Percentiles rank a stretch among this genome's conserved stretches.
These are phyloP conservation scores for Ornithoptera priamus DNA, from an alignment of 2,888 invertebrate genomes.

Conservation along the genomic window DNA sequence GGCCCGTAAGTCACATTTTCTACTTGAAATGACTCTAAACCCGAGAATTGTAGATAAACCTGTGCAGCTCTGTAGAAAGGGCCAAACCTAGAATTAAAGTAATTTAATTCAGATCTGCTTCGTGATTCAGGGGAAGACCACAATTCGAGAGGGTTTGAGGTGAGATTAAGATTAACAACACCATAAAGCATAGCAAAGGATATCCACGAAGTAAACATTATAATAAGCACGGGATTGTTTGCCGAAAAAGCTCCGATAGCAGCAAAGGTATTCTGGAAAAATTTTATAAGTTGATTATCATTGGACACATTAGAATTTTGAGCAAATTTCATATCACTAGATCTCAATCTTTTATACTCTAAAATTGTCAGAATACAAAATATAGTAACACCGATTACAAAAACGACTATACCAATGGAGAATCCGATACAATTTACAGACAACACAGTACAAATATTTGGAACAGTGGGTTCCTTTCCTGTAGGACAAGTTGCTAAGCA, in stretches of 20 bases:
- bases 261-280: conserved; percentile 57
- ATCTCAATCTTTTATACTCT: conserved; percentile 38
- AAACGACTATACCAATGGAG: conserved; percentile 79
- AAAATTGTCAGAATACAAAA: conserved; percentile 52
- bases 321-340: conserved; percentile 6
- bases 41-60: conserved; percentile 87
- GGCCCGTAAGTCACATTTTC: conserved; percentile 85
- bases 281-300: conserved; percentile 33
- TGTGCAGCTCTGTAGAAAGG: conserved; percentile 95
- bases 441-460: conserved; percentile 77
- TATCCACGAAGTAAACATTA: conserved; percentile 83
- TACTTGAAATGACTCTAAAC: conserved; percentile 61
- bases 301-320: conserved; percentile 39
- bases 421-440: conserved; percentile 83
- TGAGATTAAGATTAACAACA: conserved; percentile 83
- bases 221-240: conserved; percentile 81
- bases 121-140: conserved; percentile 93
- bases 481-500: conserved; percentile 83
- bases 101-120: conserved; percentile 90
- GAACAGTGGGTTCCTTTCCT: conserved; percentile 60
- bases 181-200: conserved; percentile 83
- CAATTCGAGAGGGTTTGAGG: conserved; percentile 93
- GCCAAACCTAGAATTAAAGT: conserved; percentile 91
- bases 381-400: conserved; percentile 60
- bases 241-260: conserved; percentile 81